A percentile compares a stretch with the other conserved stretches of the same genome.
Evolutionary conservation across 2,888 invertebrate genomes (phyloP).

Genomic region (Dascillus cervinus): DNA sequence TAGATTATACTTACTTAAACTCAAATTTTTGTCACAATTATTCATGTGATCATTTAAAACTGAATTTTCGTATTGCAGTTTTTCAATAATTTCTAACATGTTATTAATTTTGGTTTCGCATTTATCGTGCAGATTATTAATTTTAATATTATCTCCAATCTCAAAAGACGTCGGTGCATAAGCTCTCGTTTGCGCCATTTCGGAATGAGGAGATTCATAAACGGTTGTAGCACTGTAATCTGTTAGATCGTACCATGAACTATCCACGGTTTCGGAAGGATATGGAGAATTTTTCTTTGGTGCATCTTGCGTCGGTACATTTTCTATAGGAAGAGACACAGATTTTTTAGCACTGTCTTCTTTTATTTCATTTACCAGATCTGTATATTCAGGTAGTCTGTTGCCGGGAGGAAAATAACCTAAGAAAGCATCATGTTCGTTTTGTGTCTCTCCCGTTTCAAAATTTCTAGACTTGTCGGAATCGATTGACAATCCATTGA

Average conservation of each 20-base stretch:
- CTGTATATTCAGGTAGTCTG: background rate
- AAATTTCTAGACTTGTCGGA: background rate
- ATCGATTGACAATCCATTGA: background rate
- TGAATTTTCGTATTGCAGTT: conserved; percentile 15
- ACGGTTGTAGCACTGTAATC: conserved; percentile 14
- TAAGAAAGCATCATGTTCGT: too few species aligned
- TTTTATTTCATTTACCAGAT: too few species aligned
- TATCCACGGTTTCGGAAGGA: too few species aligned
- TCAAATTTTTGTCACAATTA: conserved; percentile 15
- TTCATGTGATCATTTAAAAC: conserved; percentile 10
- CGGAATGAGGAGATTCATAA: conserved; percentile 1
- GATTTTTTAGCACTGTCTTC: background rate
- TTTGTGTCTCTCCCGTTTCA: background rate
- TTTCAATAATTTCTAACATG: conserved; percentile 11
- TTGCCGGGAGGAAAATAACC: too few species aligned
- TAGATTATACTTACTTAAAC: conserved; percentile 8
- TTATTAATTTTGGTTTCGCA: conserved; percentile 12
- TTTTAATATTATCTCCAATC: conserved; percentile 9
- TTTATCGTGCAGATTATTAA: background rate
- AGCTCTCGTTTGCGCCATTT: background rate
- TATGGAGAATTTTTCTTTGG: background rate
- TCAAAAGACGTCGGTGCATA: too few species aligned
- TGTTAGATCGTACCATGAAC: conserved; percentile 19
- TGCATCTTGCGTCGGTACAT: background rate
- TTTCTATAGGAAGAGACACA: background rate